phyloP scores from a whole-genome alignment of 1,140 invertebrate genomes.

The Drosophila ohnishii region DNA sequence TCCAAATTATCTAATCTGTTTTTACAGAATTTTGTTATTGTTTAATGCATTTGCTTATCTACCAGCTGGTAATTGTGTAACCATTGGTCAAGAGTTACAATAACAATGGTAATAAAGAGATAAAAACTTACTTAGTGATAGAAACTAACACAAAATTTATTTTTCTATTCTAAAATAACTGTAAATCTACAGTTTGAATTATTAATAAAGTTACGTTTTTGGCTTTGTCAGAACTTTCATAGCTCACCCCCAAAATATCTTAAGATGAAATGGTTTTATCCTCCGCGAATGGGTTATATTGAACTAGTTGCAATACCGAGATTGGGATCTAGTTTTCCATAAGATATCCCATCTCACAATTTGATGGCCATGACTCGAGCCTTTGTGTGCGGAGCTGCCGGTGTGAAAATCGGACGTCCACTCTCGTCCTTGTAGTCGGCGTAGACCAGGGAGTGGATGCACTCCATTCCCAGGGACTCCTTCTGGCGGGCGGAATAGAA shows the following conservation, averaged over 20 bases:
- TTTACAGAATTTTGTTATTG: not conserved
- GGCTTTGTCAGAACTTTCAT: no score
- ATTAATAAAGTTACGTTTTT: no score
- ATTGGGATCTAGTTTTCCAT: not conserved
- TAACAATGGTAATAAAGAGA: not conserved
- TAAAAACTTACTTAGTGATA: not conserved
- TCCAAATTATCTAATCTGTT: not conserved
- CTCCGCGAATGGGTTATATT: not conserved
- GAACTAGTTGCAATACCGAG: not conserved
- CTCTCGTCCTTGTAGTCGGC: conserved; percentile 3
- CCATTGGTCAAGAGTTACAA: not conserved
- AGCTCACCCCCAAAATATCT: no score
- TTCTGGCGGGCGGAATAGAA: conserved; percentile 12
- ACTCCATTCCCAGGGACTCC: conserved; percentile 6
- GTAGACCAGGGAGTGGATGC: not conserved
- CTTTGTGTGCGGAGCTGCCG: conserved; percentile 6
- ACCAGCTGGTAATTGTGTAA: not conserved
- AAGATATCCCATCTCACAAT: not conserved
- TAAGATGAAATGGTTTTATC: no score
- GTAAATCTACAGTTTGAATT: not conserved
- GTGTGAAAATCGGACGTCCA: conserved; percentile 2
- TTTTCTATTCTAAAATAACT: not conserved
- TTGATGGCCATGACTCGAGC: conserved; percentile 8
- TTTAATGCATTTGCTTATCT: not conserved
- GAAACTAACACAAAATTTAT: not conserved